phyloP scores from a whole-genome alignment of 2,888 invertebrate genomes.

The Strigamia maritima region DNA sequence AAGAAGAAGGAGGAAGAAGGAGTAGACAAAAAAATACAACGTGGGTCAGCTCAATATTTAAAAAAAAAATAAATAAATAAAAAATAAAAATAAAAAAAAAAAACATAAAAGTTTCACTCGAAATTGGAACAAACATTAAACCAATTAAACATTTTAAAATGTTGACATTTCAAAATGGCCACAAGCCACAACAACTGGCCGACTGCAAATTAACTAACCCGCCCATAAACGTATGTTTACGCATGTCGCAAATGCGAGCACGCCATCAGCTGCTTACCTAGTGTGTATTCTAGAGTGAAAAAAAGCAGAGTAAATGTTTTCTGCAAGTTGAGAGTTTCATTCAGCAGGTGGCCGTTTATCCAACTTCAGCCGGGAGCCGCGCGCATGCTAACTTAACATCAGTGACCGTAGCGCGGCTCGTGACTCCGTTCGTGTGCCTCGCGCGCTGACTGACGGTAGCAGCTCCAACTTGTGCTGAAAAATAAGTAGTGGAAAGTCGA shows the following conservation, averaged over 20 bases:
- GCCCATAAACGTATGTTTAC: background rate
- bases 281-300: background rate
- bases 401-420: constrained; percentile 23
- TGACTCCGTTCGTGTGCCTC: constrained; percentile 28
- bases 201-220: constrained; percentile 25
- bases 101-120: background rate
- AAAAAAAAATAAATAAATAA: background rate
- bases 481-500: constrained; percentile 30
- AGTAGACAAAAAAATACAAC: background rate
- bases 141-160: constrained; percentile 21
- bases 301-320: background rate
- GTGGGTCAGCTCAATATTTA: background rate
- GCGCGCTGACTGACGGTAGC: constrained; percentile 34
- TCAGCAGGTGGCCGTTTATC: constrained; percentile 34
- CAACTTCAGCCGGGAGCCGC: constrained; percentile 24
- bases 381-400: constrained; percentile 17
- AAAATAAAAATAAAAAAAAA: background rate
- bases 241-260: background rate
- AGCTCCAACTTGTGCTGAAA: constrained; percentile 25
- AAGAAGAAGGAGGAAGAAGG: background rate
- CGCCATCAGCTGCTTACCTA: constrained; percentile 17
- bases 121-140: constrained; percentile 16
- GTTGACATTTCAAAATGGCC: constrained; percentile 32
- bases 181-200: constrained; percentile 30
- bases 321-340: constrained; percentile 21